phyloP scores from a whole-genome alignment of 2,888 invertebrate genomes.

The Idaea biselata region DNA sequence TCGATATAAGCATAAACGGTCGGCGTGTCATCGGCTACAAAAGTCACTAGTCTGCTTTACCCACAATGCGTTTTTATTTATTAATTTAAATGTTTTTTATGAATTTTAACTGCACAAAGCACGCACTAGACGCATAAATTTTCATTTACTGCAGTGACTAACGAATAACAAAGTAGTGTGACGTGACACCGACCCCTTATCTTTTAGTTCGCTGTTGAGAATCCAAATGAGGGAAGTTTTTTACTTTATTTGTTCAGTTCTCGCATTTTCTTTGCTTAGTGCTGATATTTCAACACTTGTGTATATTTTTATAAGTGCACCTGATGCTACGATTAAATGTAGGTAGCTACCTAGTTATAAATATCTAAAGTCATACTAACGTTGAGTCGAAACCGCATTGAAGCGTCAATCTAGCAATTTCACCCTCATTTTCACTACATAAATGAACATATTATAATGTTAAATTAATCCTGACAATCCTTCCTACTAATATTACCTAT shows the following conservation, averaged over 20 bases:
- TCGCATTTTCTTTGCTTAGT: background rate
- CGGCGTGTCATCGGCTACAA: background rate
- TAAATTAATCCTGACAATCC: too few relatives aligned
- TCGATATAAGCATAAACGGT: too few relatives aligned
- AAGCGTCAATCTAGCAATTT: too few relatives aligned
- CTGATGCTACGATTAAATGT: too few relatives aligned
- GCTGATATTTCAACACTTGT: background rate
- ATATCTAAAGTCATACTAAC: too few relatives aligned
- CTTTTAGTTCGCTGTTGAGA: slow-evolving; percentile 4
- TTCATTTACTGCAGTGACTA: slow-evolving; percentile 25
- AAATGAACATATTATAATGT: too few relatives aligned
- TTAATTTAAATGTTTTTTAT: slow-evolving; percentile 25
- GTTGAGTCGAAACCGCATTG: too few relatives aligned
- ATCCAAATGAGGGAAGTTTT: slow-evolving; percentile 5
- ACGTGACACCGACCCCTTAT: background rate
- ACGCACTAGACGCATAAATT: slow-evolving; percentile 33
- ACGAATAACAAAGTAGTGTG: slow-evolving; percentile 16
- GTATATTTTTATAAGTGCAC: background rate
- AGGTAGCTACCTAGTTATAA: too few relatives aligned
- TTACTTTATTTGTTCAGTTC: background rate
- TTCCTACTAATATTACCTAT: too few relatives aligned
- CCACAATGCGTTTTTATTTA: slow-evolving; percentile 7
- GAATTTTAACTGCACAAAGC: slow-evolving; percentile 27
- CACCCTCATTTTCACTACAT: too few relatives aligned
- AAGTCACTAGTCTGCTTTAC: background rate